Evolutionary conservation across 2,113 vertebrate species (phyloP).

Genomic region (Clarias gariepinus): DNA sequence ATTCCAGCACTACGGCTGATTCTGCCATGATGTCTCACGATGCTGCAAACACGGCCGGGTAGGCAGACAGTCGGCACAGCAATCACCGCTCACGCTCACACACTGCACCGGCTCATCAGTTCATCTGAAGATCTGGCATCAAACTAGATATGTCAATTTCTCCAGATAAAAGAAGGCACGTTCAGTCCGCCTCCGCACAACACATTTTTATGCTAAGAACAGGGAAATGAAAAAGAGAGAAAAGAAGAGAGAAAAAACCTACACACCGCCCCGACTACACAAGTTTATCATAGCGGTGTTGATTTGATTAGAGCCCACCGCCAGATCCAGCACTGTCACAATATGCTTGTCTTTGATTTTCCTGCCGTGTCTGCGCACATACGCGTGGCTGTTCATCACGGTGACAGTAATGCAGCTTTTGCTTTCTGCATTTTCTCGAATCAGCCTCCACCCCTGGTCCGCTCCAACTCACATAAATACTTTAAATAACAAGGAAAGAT

Average conservation of each 20-base stretch:
- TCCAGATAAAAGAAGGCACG: conserved; percentile 20
- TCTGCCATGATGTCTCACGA: conserved; percentile 2
- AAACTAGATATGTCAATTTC: conserved; percentile 29
- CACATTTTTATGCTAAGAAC: conserved; percentile 33
- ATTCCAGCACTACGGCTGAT: not conserved
- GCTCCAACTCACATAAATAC: not conserved
- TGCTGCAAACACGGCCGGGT: not conserved
- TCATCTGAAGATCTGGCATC: conserved; percentile 23
- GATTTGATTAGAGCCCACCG: conserved; percentile 68
- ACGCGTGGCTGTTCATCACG: conserved; percentile 70
- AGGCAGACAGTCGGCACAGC: conserved; percentile 12
- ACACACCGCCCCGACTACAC: conserved; percentile 43
- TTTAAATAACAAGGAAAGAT: conserved; percentile 11
- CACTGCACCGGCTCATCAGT: conserved; percentile 14
- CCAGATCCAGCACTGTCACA: conserved; percentile 55
- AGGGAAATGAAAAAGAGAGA: conserved; percentile 30
- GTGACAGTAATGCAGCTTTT: conserved; percentile 57
- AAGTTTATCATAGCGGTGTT: conserved; percentile 57
- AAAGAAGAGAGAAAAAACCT: conserved; percentile 6
- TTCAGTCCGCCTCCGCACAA: conserved; percentile 12
- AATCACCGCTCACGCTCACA: conserved; percentile 23
- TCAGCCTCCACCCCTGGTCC: conserved; percentile 3
- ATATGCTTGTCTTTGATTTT: conserved; percentile 61
- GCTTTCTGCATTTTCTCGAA: conserved; percentile 42
- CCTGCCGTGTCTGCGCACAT: conserved; percentile 69